Evolutionary conservation across 2,113 vertebrate genomes (phyloP).

Genomic region (Crypturellus undulatus): DNA sequence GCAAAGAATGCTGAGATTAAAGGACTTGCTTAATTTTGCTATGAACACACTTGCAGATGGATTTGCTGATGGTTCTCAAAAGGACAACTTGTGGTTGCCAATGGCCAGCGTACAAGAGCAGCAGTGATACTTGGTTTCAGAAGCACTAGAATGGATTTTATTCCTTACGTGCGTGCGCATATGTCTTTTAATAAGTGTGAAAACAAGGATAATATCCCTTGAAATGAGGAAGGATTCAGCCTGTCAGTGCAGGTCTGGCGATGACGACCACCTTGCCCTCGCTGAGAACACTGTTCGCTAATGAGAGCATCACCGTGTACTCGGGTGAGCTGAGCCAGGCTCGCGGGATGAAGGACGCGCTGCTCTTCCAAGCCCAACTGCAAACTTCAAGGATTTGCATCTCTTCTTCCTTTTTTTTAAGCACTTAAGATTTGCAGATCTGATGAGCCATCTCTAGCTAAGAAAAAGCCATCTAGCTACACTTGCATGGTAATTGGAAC

Average conservation of each 20-base stretch:
- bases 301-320: slow-evolving; percentile 38
- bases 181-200: neutral
- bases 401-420: neutral
- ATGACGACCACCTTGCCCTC: slow-evolving; percentile 51
- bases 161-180: rapidly evolving
- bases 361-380: slow-evolving; percentile 4
- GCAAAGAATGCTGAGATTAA: neutral
- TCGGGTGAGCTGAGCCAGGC: slow-evolving; percentile 43
- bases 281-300: slow-evolving; percentile 44
- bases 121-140: neutral
- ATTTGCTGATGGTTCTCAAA: neutral
- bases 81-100: neutral
- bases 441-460: neutral
- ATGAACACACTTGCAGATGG: rapidly evolving
- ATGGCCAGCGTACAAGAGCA: rapidly evolving
- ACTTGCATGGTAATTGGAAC: slow-evolving; percentile 7
- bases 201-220: neutral
- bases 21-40: rapidly evolving
- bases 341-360: neutral
- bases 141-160: neutral
- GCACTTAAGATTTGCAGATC: neutral
- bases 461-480: neutral
- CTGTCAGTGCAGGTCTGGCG: neutral
- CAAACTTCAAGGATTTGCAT: neutral
- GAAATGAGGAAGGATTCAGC: neutral